These are phyloP conservation scores for Diarsia mendica DNA, from an alignment of 2,888 invertebrate genomes.

Conservation along the genomic window DNA sequence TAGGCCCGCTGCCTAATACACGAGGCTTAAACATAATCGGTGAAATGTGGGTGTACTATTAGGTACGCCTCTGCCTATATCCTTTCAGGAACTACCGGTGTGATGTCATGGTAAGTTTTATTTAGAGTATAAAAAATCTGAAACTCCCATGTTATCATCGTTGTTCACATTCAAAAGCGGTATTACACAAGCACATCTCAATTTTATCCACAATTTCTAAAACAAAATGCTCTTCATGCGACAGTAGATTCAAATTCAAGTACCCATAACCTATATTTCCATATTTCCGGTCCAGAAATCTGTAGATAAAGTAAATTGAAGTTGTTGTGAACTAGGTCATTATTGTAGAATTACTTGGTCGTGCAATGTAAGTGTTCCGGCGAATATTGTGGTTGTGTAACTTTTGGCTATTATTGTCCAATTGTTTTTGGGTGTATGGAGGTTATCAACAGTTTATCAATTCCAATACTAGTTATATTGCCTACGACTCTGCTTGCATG, in stretches of 20 bases:
- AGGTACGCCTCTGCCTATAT: too few species aligned
- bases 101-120: too few species aligned
- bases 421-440: conserved; percentile 1
- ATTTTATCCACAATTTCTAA: not conserved
- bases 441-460: not conserved
- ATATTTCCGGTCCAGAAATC: conserved; percentile 50
- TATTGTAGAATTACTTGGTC: conserved; percentile 39
- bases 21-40: not conserved
- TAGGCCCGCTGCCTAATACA: not conserved
- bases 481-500: not conserved
- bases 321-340: conserved; percentile 36
- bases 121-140: too few species aligned
- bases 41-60: not conserved
- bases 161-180: not conserved
- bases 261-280: conserved; percentile 33
- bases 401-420: conserved; percentile 10
- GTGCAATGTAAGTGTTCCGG: conserved; percentile 11
- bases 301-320: conserved; percentile 38
- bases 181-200: not conserved
- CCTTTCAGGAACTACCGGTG: too few species aligned
- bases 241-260: conserved; percentile 31
- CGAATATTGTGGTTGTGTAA: conserved; percentile 6
- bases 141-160: not conserved
- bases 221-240: conserved; percentile 24
- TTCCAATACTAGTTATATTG: not conserved